Evolutionary conservation across 2,113 vertebrate species (phyloP), one percentile per base, ranked within the genome.

Genomic region (Macquaria australasica): DNA sequence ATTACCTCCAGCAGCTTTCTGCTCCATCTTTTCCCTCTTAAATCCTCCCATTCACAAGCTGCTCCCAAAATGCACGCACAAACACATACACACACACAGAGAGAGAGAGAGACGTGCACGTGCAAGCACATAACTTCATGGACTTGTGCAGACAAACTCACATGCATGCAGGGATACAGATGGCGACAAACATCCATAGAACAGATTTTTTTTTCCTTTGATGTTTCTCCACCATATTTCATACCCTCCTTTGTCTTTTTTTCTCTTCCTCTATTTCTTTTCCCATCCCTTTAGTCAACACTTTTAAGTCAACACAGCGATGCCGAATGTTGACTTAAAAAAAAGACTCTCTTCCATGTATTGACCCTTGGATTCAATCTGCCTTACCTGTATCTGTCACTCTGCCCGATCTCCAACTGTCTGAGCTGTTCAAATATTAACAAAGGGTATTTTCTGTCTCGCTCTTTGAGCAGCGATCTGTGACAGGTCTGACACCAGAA

Each of bases 1-100:
- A 94, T 94, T 93, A 94, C 91, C 87, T 92, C 86, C 80, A 88
- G 90, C 82, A 87, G 87, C 89, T 91, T 93, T 88, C 89, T 86
- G 76, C 91, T 91, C 81, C 85, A 90, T 90, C 85, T 88, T 92
- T 82, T 79, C 76, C 60, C 59, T 55, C 69, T 72, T 83, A 90
- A 92, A 94, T 90, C 91, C 92, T 79, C 66, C 82, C 53, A 78
- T 90, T 91, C 83, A 90, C 88, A 87, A 80, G 71, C 87, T 84
- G 74, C 68, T 86, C 79, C 68, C 41, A 53, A 81, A 73, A 70
- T 55, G 51, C 58, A 72, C 53, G 72, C 16, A 53, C 58, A 79
- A n/a, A 53, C 51, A 74, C 9, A 25, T 7, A 63, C 25, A 67
- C 20, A 67, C 72, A 31, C 43, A 1, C 55, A 67, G n/a, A n/a